phyloP scores from a whole-genome alignment of 2,797 vertebrate genomes.

The Periparus ater region DNA sequence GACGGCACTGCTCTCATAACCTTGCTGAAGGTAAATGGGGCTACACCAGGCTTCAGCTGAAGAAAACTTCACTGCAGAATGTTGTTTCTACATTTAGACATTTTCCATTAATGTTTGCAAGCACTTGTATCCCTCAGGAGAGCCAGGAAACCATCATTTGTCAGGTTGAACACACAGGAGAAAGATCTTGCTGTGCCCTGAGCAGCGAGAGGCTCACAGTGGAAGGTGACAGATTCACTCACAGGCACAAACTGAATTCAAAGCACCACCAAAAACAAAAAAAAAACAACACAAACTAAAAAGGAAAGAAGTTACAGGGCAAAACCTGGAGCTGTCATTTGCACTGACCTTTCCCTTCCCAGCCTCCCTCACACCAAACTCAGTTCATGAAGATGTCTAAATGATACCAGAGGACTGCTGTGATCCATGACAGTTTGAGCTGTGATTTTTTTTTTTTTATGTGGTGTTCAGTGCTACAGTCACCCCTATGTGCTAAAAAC shows the following conservation, averaged over 20 bases:
- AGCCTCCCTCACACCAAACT: neutral
- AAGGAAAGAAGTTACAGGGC: neutral
- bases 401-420: neutral
- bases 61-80: neutral
- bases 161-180: neutral
- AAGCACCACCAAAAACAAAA: fast-evolving
- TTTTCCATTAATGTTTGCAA: neutral
- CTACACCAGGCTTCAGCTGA: neutral
- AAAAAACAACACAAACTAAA: neutral
- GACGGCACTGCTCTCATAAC: neutral
- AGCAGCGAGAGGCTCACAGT: neutral
- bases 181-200: neutral
- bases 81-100: neutral
- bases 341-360: neutral
- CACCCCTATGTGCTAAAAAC: fast-evolving
- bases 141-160: neutral
- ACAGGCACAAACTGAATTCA: neutral
- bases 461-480: fast-evolving
- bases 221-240: neutral
- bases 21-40: neutral
- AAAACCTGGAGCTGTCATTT: neutral
- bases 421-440: fast-evolving
- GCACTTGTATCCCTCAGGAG: neutral
- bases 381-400: neutral
- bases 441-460: neutral